phyloP scores from a whole-genome alignment of 2,888 invertebrate species.

The Ypsolopha sequella region DNA sequence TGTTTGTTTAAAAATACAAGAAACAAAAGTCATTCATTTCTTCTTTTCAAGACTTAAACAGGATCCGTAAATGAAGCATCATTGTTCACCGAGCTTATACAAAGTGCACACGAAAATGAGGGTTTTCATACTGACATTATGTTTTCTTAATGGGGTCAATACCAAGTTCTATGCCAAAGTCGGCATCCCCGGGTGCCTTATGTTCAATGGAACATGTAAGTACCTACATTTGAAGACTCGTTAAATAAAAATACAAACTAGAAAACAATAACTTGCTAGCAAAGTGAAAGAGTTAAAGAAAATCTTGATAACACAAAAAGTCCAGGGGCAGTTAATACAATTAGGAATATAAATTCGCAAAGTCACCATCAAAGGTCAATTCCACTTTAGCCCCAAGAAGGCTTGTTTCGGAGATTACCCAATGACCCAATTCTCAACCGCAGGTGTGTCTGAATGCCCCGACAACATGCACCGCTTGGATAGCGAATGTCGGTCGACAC shows the following conservation, averaged over 20 bases:
- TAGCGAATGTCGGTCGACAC: constrained; percentile 51
- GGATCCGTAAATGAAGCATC: neutral
- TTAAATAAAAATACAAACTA: too few species aligned
- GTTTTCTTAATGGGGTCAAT: constrained; percentile 4
- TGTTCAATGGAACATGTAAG: constrained; percentile 50
- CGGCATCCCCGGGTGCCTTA: constrained; percentile 33
- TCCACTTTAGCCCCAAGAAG: neutral
- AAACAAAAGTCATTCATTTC: too few species aligned
- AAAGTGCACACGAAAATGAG: neutral
- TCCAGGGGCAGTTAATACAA: too few species aligned
- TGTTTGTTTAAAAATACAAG: too few species aligned
- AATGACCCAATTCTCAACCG: neutral
- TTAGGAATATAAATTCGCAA: too few species aligned
- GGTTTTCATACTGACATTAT: neutral
- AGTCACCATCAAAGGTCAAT: too few species aligned
- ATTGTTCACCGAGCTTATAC: neutral
- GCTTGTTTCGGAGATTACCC: too few species aligned
- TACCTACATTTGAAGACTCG: constrained; percentile 12
- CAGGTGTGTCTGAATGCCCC: constrained; percentile 48
- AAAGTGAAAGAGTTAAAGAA: neutral
- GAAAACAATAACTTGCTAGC: too few species aligned
- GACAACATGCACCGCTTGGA: constrained; percentile 49
- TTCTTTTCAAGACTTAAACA: too few species aligned
- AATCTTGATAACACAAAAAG: neutral
- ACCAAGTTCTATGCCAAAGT: constrained; percentile 34